A percentile compares a stretch with the other conserved stretches of the same genome.
phyloP scores from a whole-genome alignment of 2,888 invertebrate species.

The Serripes groenlandicus region DNA sequence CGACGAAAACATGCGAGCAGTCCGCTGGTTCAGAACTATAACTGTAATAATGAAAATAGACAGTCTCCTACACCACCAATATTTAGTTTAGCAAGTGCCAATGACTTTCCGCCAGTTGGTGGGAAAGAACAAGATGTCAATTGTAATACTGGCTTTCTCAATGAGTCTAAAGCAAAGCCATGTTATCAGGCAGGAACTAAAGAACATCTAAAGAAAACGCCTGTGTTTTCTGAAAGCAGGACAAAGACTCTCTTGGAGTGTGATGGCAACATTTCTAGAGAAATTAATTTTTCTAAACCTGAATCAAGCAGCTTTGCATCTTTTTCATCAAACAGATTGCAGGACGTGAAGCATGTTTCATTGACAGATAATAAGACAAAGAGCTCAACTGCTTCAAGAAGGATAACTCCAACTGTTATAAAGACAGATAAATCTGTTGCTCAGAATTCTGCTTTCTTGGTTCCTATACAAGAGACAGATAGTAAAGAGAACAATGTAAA shows the following conservation, averaged over 20 bases:
- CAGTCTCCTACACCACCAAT: constrained; percentile 60
- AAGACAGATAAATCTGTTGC: constrained; percentile 62
- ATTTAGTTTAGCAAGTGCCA: constrained; percentile 73
- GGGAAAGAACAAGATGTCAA: constrained; percentile 8
- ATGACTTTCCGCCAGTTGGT: constrained; percentile 79
- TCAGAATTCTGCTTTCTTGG: constrained; percentile 70
- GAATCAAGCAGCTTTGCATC: constrained; percentile 26
- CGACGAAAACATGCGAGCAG: constrained; percentile 58
- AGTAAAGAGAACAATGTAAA: background rate
- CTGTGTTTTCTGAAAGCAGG: background rate
- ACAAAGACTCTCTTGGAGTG: constrained; percentile 8
- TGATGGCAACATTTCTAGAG: constrained; percentile 62
- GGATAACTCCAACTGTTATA: constrained; percentile 73
- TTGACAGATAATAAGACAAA: constrained; percentile 12
- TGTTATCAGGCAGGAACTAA: background rate
- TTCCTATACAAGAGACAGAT: constrained; percentile 58
- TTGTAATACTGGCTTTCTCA: background rate
- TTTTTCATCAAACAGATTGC: constrained; percentile 37
- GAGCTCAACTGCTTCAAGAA: constrained; percentile 30
- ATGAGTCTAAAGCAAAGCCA: background rate
- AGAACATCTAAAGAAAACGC: background rate
- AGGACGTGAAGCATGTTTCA: constrained; percentile 49
- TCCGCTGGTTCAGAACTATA: constrained; percentile 54
- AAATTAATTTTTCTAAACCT: constrained; percentile 63
- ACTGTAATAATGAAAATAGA: constrained; percentile 9